Evolutionary conservation across 2,888 invertebrate species (phyloP), one percentile per base, ranked within the genome.

Genomic region (Tipula vernalis): DNA sequence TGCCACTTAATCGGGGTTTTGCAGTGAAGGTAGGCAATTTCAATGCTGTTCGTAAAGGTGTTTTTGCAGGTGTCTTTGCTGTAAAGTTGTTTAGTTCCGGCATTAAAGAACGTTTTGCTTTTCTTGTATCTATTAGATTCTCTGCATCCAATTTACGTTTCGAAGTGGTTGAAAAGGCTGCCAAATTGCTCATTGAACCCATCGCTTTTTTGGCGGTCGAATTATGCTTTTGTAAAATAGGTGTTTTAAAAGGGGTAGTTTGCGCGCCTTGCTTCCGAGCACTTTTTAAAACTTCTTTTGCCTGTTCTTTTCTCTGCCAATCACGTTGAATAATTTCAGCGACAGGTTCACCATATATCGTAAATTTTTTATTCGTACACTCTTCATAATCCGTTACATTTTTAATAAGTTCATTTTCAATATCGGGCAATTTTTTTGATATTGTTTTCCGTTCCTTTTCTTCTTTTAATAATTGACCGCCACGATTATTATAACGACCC

Each of bases 381-480:
- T 91, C 89, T 89, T 94, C 94, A 88, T 93, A 95, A 0, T 92
- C 91, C 0, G 91, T 89, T 4, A 94, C 93, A 86, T 95, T 88
- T 0, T 92, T 92, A 1, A 91, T 91, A 0, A 96, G 92, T 89
- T 95, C 93, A 0, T 93, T 93, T 90, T 96, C 96, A 71, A 96
- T 94, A 91, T 95, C 95, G 0, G 96, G 96, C 86, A 97, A 91
- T 91, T 95, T 92, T 88, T 92, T 95, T 47, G 94, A 93, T 10
- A 97, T 93, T 8, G 93, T 92, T 90, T 96, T 98, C n/a, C 98
- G 92, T 89, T 97, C 96, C 89, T 95, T 96, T 90, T 98, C 98
- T 90, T 98, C 98, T 86, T 94, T 94, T 0, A 98, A 91, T 5
- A 98, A 92, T 88, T 96, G 95, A 0, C 98, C 97, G 0, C 98